phyloP scores from a whole-genome alignment of 2,113 vertebrate species.

The Rallus limicola region DNA sequence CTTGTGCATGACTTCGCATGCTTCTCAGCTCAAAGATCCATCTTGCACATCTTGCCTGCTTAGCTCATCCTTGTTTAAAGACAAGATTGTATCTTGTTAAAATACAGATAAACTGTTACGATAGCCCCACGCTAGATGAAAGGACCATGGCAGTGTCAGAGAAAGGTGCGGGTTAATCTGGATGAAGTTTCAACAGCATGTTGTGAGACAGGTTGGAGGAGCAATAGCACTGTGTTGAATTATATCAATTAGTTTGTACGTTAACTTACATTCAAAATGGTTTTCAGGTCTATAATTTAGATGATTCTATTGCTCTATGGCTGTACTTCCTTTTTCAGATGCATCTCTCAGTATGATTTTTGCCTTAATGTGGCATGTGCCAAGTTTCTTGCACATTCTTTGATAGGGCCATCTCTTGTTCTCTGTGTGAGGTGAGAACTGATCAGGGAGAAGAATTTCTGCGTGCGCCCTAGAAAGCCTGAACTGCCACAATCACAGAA shows the following conservation, averaged over 20 bases:
- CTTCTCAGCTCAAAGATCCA: not conserved
- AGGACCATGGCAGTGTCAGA: not conserved
- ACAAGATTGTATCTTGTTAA: not conserved
- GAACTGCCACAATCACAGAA: not conserved
- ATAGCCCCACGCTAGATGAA: not conserved
- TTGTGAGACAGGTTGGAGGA: not conserved
- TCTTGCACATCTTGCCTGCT: not conserved
- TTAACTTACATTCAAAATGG: not conserved
- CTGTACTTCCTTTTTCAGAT: not conserved
- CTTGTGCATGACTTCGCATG: not conserved
- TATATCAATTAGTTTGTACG: not conserved
- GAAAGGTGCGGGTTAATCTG: not conserved
- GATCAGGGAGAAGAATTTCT: not conserved
- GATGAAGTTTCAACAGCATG: not conserved
- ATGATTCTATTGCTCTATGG: not conserved
- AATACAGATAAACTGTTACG: not conserved
- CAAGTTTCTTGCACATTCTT: not conserved
- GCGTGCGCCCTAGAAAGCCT: not conserved
- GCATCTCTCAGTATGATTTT: not conserved
- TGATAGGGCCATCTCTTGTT: not conserved
- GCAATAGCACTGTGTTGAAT: not conserved
- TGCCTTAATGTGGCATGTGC: not conserved
- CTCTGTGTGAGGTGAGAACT: not conserved
- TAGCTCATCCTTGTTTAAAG: not conserved
- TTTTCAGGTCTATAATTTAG: not conserved